Conservation (phyloP, 1,140 invertebrate genomes). For the Drosophila pandora region DNA sequence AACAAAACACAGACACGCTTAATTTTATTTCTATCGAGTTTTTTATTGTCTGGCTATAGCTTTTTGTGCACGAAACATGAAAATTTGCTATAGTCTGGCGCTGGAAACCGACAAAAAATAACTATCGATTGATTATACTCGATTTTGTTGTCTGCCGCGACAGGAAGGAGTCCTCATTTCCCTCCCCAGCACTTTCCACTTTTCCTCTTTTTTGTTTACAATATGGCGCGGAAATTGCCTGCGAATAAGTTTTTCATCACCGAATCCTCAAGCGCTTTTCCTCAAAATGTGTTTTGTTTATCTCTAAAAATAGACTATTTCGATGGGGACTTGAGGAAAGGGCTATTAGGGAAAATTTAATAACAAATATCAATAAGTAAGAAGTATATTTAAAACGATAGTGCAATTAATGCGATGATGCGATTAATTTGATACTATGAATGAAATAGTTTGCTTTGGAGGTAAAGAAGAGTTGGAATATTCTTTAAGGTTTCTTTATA, state of each 20-base stretch:
- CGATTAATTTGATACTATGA: no score
- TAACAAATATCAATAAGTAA: neutral
- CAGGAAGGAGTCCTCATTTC: neutral
- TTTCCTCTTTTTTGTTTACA: conserved; percentile 31
- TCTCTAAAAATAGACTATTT: conserved; percentile 24
- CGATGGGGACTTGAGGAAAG: neutral
- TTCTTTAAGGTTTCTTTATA: no score
- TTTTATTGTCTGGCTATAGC: conserved; percentile 40
- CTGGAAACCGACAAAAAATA: conserved; percentile 6
- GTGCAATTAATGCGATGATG: no score
- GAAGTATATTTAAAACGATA: neutral
- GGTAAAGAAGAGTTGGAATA: no score
- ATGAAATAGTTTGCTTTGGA: no score
- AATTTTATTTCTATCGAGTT: conserved; percentile 54
- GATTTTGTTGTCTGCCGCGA: conserved; percentile 5
- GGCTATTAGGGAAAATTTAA: neutral
- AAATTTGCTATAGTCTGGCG: conserved; percentile 2
- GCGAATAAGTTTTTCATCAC: conserved; percentile 25
- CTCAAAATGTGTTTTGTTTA: conserved; percentile 19
- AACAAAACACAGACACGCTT: conserved; percentile 22
- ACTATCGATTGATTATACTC: conserved; percentile 40
- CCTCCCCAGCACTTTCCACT: no score
- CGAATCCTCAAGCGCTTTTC: conserved; percentile 3
- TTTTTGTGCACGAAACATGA: conserved; percentile 26
- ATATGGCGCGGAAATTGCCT: conserved; percentile 23